A percentile compares a stretch with the other conserved stretches of the same genome.
Evolutionary conservation across 2,888 invertebrate species (phyloP).

Genomic region (Agrotis puta): DNA sequence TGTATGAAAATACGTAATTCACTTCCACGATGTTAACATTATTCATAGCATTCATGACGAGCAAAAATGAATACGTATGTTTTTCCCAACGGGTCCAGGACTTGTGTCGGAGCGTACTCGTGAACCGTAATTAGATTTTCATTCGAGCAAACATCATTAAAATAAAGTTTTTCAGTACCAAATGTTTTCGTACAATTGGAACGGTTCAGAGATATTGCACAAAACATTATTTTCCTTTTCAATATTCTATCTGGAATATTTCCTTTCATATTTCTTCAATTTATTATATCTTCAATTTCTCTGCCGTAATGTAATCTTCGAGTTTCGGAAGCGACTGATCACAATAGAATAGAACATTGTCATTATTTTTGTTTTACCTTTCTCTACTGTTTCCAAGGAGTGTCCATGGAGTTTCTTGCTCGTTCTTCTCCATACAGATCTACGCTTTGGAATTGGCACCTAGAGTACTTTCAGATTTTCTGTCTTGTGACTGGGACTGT

Average conservation of each 20-base stretch:
- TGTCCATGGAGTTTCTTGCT: too few relatives aligned
- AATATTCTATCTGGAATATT: not conserved
- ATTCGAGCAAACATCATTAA: constrained; percentile 26
- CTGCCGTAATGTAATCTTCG: not conserved
- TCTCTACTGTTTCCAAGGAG: too few relatives aligned
- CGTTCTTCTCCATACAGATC: too few relatives aligned
- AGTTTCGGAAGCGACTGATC: not conserved
- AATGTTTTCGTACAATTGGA: constrained; percentile 1
- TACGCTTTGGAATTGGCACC: too few relatives aligned
- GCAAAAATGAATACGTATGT: constrained; percentile 19
- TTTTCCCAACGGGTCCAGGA: constrained; percentile 9
- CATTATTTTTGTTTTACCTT: not conserved
- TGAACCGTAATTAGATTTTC: constrained; percentile 35
- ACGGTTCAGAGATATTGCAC: not conserved
- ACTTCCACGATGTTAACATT: constrained; percentile 4
- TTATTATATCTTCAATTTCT: not conserved
- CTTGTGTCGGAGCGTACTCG: constrained; percentile 2
- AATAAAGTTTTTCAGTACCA: not conserved
- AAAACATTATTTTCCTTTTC: not conserved
- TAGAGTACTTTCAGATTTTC: too few relatives aligned
- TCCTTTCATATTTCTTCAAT: not conserved
- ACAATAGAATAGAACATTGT: not conserved
- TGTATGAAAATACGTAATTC: not conserved
- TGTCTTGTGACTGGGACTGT: too few relatives aligned
- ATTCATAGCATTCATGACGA: constrained; percentile 24